Evolutionary conservation across 2,888 invertebrate species (phyloP).

Genomic region (Drosophila merina): DNA sequence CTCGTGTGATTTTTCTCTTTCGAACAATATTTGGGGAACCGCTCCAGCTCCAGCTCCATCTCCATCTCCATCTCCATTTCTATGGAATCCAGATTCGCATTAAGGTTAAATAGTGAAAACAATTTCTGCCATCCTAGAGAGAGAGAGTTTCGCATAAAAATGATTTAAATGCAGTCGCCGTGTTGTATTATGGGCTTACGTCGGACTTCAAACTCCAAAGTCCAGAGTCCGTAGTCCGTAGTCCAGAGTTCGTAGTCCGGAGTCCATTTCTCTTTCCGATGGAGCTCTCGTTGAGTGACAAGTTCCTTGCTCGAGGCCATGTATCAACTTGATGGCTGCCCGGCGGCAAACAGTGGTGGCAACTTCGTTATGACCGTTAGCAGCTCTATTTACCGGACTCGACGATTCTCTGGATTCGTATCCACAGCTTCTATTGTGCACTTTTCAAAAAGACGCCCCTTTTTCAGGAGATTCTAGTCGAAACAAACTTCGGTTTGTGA

Average conservation of each 20-base stretch:
- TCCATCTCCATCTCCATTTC: neutral
- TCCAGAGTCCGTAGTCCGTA: neutral
- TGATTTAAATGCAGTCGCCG: slow-evolving; percentile 64
- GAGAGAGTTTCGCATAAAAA: slow-evolving; percentile 56
- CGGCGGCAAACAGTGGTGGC: slow-evolving; percentile 38
- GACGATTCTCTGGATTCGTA: neutral
- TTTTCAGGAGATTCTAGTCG: neutral
- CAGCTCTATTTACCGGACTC: slow-evolving; percentile 48
- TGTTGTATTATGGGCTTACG: slow-evolving; percentile 58
- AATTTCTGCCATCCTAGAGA: slow-evolving; percentile 35
- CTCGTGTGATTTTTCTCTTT: neutral
- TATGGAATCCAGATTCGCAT: slow-evolving; percentile 6
- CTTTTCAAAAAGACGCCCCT: neutral
- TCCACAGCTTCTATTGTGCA: slow-evolving; percentile 1
- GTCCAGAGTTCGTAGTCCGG: neutral
- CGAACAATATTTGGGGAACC: neutral
- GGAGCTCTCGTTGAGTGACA: slow-evolving; percentile 51
- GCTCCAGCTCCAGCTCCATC: neutral
- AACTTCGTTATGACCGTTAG: slow-evolving; percentile 69
- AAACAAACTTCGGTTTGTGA: too few species aligned
- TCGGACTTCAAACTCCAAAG: neutral
- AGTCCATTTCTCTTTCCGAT: slow-evolving; percentile 8
- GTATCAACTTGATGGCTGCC: slow-evolving; percentile 62
- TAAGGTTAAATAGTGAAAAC: slow-evolving; percentile 30
- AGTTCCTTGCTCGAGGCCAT: slow-evolving; percentile 50